Base-by-base conservation (phyloP, 2,888 invertebrate genomes). In the Alentia gelatinosa region DNA sequence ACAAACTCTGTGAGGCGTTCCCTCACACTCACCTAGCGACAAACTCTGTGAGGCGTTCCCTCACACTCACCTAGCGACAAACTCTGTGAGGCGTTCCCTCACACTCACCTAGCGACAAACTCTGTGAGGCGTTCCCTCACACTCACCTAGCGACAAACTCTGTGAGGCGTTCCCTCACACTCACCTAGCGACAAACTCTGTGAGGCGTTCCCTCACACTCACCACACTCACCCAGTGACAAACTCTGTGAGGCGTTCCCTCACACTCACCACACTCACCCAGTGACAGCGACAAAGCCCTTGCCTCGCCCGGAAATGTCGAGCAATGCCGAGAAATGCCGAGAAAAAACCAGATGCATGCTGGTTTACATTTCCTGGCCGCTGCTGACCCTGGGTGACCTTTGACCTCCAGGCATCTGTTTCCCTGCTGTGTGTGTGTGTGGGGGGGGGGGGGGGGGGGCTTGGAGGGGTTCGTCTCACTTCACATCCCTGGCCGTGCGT, bases 331-430 rank as follows among this genome's bases (percentile, higher is more conserved):
- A 3, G 68, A 68, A 30, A 68, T 68, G 68, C 68, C 68, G 12
- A 30, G 68, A 68, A 68, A 56, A 56, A 63, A 26, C 47, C 68
- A 68, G 68, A 68, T 68, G 68, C 68, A 30, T 30, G 1, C 30
- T 5, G 1, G 79, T 79, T 79, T 79, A 79, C 79, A 79, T 37
- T 79, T 37, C 79, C 39, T 79, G 79, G 37, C 35, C 1, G 74
- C 74, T 74, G 30, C 37, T 37, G 79, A 79, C 79, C 79, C 79
- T 5, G 15, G 1, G 23, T 79, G 37, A 35, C 39, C 35, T 79
- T 79, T 79, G 39, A 79, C 79, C 79, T 39, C n/a, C 74, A 5
- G 79, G 79, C 79, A 79, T 79, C 79, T 79, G 79, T 23, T 79
- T 79, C 79, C 79, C n/a, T 35, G 79, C 35, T 74, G 68, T 68